Percentiles rank a stretch among this genome's conserved stretches.
Evolutionary conservation across 2,888 invertebrate species (phyloP).

Genomic region (Mythimna ferrago): DNA sequence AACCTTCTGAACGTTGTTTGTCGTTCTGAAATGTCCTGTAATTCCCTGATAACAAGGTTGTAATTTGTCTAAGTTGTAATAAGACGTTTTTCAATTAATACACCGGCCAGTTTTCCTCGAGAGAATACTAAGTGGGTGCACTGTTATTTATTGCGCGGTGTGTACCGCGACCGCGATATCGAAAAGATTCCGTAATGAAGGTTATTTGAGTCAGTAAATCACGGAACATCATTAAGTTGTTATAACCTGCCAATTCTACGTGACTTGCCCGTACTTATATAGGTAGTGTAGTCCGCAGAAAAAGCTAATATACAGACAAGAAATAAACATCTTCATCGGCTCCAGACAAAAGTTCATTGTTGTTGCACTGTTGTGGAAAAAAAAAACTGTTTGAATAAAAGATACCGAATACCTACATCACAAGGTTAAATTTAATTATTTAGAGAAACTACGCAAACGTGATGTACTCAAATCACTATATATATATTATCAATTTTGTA

Average conservation of each 20-base stretch:
- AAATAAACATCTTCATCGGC: not conserved
- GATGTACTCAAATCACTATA: too few relatives aligned
- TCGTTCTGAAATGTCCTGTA: constrained; percentile 32
- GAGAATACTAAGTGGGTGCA: constrained; percentile 41
- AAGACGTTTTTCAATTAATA: not conserved
- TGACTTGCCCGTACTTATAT: constrained; percentile 33
- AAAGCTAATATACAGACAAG: not conserved
- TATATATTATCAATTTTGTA: too few relatives aligned
- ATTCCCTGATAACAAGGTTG: constrained; percentile 13
- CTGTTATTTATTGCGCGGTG: constrained; percentile 46
- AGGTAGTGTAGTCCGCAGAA: constrained; percentile 12
- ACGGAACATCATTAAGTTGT: constrained; percentile 65
- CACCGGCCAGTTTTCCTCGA: not conserved
- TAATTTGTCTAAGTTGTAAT: constrained; percentile 23
- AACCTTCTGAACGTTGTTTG: not conserved
- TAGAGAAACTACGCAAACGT: too few relatives aligned
- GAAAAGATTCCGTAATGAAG: constrained; percentile 56
- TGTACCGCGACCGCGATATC: constrained; percentile 50
- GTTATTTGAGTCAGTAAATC: constrained; percentile 66
- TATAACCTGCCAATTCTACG: constrained; percentile 62
- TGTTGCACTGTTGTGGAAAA: too few relatives aligned
- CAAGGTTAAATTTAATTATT: too few relatives aligned
- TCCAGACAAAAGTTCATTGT: not conserved
- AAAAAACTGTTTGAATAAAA: too few relatives aligned
- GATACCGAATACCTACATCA: too few relatives aligned